A percentile compares a stretch with the other conserved stretches of the same genome.
Evolutionary conservation across 64 coral and sea anemone species (phyloP).

Genomic region (Stylophora pistillata): DNA sequence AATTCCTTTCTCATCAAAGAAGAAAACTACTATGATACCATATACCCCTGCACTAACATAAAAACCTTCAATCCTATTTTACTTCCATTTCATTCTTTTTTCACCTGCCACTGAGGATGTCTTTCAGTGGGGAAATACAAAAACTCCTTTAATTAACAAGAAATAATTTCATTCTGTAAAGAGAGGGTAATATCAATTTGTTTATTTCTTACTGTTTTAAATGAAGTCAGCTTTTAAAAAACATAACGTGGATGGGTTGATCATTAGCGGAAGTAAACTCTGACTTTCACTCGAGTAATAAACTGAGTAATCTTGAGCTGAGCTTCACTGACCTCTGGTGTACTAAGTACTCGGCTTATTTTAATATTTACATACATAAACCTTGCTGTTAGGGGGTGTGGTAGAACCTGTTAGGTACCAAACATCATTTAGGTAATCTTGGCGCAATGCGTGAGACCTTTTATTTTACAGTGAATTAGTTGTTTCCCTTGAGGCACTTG

Average conservation of each 20-base stretch:
- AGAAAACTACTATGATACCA: background rate
- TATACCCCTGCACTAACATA: background rate
- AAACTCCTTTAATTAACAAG: too few relatives aligned
- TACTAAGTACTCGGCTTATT: background rate
- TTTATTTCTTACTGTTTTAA: background rate
- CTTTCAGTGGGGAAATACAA: background rate
- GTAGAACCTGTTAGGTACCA: background rate
- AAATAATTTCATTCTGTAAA: background rate
- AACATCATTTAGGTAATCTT: conserved; percentile 12
- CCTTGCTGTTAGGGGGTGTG: background rate
- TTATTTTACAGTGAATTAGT: background rate
- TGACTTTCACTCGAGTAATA: background rate
- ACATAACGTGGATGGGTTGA: background rate
- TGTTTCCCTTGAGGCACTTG: background rate
- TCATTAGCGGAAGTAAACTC: background rate
- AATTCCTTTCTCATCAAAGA: background rate
- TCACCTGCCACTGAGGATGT: too few relatives aligned
- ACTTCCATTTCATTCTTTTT: too few relatives aligned
- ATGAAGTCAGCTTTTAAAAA: background rate
- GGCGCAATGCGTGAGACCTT: background rate
- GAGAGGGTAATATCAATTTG: background rate
- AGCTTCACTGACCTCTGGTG: background rate
- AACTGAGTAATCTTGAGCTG: too few relatives aligned
- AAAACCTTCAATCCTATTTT: background rate
- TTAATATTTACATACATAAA: background rate